Conservation (phyloP, 2,797 vertebrate genomes). For the Toxotes lorentzi region DNA sequence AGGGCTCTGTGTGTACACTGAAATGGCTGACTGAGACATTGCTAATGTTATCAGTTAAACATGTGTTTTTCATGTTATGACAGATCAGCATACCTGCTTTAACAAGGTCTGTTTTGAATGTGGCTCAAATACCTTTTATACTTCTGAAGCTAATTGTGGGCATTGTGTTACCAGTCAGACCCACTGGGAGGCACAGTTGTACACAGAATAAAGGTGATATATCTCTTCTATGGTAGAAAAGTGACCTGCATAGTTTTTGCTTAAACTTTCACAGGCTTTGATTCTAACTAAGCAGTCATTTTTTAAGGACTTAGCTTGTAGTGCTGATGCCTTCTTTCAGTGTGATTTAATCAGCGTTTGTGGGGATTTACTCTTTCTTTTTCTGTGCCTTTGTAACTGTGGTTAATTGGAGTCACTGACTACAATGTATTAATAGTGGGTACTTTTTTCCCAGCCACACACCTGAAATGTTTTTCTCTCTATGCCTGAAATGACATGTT, state of each 20-base stretch:
- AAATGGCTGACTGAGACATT: neutral
- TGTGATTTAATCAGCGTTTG: neutral
- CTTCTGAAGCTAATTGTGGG: neutral
- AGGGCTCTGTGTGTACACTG: neutral
- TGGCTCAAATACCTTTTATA: neutral
- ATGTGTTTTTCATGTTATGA: neutral
- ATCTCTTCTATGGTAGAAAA: neutral
- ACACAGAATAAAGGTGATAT: conserved; percentile 17
- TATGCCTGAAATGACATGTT: neutral
- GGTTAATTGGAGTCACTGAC: conserved; percentile 11
- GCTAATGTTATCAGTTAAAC: neutral
- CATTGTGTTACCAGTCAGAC: conserved; percentile 34
- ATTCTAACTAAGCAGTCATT: neutral
- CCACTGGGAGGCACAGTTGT: conserved; percentile 56
- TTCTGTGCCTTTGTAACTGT: neutral
- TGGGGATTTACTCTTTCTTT: rapidly evolving
- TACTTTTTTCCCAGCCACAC: neutral
- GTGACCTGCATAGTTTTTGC: neutral
- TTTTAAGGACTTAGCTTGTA: neutral
- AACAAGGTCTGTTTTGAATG: neutral
- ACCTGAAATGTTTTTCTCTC: neutral
- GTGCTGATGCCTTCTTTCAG: neutral
- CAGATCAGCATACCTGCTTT: neutral
- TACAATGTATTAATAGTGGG: neutral
- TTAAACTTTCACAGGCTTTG: neutral